Percentiles rank a stretch among this genome's conserved stretches.
Conservation (phyloP, 2,797 vertebrate genomes). For the Enteromius argenteus region DNA sequence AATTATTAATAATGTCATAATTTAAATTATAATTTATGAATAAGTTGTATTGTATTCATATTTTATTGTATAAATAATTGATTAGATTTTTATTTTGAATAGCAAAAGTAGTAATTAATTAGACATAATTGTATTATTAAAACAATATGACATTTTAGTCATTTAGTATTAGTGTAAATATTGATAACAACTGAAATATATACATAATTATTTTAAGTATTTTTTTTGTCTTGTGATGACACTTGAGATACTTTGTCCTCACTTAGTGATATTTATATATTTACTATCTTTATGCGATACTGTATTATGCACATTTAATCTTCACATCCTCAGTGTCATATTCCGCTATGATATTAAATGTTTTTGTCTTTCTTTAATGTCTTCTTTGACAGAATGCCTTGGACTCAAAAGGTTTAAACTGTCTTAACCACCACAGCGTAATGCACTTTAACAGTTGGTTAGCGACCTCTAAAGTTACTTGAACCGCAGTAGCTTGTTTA, state of each 20-base stretch:
- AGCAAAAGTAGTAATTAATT: neutral
- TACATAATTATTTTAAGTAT: neutral
- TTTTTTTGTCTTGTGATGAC: neutral
- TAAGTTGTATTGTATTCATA: neutral
- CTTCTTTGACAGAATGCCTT: neutral
- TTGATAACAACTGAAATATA: no score
- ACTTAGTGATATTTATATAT: neutral
- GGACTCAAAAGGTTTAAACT: neutral
- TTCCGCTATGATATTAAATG: neutral
- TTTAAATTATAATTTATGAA: neutral
- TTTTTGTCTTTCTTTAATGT: neutral
- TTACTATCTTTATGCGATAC: neutral
- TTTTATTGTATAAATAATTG: neutral
- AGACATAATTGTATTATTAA: neutral
- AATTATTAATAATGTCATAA: neutral
- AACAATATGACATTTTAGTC: neutral
- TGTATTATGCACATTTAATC: neutral
- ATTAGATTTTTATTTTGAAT: neutral
- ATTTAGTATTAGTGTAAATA: neutral
- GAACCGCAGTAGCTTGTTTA: neutral
- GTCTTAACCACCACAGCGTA: neutral
- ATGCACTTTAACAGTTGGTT: neutral
- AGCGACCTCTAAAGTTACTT: constrained; percentile 14
- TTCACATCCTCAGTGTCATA: neutral
- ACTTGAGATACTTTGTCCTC: neutral